These are phyloP conservation scores for Conomelus anceps DNA, from an alignment of 2,888 invertebrate species.

Conservation along the genomic window DNA sequence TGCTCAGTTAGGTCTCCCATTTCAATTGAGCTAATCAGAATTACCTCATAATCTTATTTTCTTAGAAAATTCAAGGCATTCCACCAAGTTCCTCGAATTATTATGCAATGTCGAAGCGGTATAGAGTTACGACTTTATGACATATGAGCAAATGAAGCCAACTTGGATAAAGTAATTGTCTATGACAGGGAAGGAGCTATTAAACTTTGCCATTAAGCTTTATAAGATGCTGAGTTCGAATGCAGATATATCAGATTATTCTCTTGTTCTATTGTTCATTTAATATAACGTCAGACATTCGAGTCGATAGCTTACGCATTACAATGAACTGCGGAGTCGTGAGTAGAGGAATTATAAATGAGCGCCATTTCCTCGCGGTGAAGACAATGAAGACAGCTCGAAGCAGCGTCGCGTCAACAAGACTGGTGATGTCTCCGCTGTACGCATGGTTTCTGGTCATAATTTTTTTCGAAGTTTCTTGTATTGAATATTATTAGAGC, in stretches of 20 bases:
- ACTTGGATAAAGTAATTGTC: not conserved
- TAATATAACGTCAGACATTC: not conserved
- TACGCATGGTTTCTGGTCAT: too few relatives aligned
- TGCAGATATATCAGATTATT: not conserved
- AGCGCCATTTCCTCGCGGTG: not conserved
- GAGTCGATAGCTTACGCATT: not conserved
- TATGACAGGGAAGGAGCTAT: not conserved
- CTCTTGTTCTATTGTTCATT: not conserved
- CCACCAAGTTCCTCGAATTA: not conserved
- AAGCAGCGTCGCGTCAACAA: not conserved
- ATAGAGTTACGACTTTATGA: not conserved
- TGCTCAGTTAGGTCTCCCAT: too few relatives aligned
- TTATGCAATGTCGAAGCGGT: not conserved
- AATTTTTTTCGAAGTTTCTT: too few relatives aligned
- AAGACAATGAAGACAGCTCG: not conserved
- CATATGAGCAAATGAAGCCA: not conserved
- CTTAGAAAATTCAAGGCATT: not conserved
- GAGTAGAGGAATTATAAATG: not conserved
- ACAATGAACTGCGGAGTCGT: not conserved
- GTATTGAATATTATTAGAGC: too few relatives aligned
- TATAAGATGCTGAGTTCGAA: too few relatives aligned
- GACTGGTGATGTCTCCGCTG: not conserved
- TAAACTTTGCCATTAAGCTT: not conserved
- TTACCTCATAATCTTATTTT: not conserved
- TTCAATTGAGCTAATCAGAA: not conserved